Percentiles rank a stretch among this genome's conserved stretches.
These are phyloP conservation scores for Patella pellucida DNA, from an alignment of 2,888 invertebrate genomes.

Conservation along the genomic window DNA sequence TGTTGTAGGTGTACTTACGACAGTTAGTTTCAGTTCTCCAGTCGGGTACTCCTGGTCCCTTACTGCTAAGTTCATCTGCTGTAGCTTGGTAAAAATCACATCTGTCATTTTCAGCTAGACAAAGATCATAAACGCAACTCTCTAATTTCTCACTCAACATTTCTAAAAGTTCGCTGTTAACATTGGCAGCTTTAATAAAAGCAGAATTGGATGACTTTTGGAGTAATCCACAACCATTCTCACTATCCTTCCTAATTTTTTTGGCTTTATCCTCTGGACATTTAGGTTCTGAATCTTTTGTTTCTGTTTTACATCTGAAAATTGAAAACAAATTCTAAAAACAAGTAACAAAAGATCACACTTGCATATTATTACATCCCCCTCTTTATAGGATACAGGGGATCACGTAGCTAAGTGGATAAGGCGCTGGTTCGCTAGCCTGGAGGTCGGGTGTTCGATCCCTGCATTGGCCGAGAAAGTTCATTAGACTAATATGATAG, in stretches of 20 bases:
- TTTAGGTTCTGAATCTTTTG: neutral
- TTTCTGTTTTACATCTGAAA: neutral
- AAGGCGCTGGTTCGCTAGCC: no score
- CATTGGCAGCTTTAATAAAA: neutral
- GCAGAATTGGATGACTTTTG: neutral
- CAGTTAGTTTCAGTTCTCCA: neutral
- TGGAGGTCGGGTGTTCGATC: no score
- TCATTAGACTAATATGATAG: no score
- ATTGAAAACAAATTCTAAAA: no score
- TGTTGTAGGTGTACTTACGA: neutral
- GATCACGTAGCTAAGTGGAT: no score
- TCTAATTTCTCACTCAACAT: neutral
- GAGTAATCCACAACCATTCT: neutral
- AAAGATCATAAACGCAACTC: neutral
- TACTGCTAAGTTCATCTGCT: no score
- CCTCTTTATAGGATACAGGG: no score
- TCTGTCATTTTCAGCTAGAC: neutral
- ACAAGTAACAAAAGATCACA: no score
- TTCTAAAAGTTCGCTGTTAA: accelerated
- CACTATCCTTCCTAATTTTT: neutral
- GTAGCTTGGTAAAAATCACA: neutral
- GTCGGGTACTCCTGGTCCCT: neutral
- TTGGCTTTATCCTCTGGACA: neutral
- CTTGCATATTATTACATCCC: no score
- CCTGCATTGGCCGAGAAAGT: no score